Conservation (phyloP, 2,113 vertebrate genomes). For the Cyanistes caeruleus region DNA sequence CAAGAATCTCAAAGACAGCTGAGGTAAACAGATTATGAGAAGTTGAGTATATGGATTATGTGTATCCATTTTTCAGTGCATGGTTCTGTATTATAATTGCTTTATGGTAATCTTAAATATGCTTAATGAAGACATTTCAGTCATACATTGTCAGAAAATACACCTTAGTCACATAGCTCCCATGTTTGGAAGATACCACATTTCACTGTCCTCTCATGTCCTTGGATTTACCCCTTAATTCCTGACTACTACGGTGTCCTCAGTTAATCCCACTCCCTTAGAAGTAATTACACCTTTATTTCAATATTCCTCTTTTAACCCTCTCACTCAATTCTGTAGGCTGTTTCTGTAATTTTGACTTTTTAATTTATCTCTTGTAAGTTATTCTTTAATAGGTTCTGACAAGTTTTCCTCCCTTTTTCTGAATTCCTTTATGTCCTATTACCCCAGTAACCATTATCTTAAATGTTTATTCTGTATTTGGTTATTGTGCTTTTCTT, state of each 20-base stretch:
- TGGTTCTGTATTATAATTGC: background rate
- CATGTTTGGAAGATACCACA: background rate
- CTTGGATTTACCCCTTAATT: background rate
- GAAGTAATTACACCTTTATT: background rate
- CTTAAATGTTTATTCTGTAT: background rate
- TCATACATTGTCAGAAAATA: background rate
- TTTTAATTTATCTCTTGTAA: background rate
- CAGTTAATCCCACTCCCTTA: background rate
- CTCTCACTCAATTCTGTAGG: background rate
- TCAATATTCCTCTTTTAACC: background rate
- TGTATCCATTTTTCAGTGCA: background rate
- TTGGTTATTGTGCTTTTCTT: background rate
- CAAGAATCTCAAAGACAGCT: background rate
- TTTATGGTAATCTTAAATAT: background rate
- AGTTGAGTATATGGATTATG: background rate
- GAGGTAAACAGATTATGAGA: background rate
- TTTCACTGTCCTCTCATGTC: background rate
- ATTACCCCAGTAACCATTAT: background rate
- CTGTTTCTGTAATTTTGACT: background rate
- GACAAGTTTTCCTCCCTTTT: background rate
- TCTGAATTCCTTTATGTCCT: background rate
- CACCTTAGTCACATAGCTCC: background rate
- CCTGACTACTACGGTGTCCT: background rate
- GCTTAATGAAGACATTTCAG: background rate
- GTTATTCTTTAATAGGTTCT: background rate